These are phyloP conservation scores for Theristicus caerulescens DNA, from an alignment of 2,113 vertebrate species.

Conservation along the genomic window DNA sequence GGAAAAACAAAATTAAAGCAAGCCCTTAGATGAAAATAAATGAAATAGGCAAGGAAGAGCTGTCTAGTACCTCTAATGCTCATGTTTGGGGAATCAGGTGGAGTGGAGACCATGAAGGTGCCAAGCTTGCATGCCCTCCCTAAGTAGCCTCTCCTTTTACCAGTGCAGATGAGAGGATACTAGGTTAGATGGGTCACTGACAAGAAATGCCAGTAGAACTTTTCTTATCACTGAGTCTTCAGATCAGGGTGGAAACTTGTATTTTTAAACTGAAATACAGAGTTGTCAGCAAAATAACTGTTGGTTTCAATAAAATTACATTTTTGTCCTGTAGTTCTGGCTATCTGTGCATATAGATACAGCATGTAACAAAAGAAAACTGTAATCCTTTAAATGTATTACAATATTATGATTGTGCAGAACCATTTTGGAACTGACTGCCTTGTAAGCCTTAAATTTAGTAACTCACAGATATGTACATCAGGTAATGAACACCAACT, in stretches of 20 bases:
- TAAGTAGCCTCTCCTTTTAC: neutral
- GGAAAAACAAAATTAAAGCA: neutral
- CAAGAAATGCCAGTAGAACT: neutral
- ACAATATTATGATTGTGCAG: neutral
- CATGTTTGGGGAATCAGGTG: neutral
- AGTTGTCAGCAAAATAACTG: neutral
- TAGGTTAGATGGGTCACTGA: neutral
- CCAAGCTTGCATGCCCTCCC: neutral
- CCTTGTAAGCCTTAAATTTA: neutral
- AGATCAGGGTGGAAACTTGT: neutral
- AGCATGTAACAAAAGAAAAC: neutral
- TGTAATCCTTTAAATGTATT: neutral
- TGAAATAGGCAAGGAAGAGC: neutral
- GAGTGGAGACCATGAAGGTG: neutral
- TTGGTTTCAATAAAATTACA: neutral
- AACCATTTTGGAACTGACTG: neutral
- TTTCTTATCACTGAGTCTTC: neutral
- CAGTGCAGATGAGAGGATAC: neutral
- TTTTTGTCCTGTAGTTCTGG: neutral
- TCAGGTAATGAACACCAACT: neutral
- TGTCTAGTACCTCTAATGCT: neutral
- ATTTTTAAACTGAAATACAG: neutral
- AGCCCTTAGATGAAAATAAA: neutral
- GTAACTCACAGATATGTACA: neutral
- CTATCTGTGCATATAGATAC: neutral